Evolutionary conservation across 2,888 invertebrate genomes (phyloP), one percentile per base, ranked within the genome.

Genomic region (Scelioninae gen. 1): DNA sequence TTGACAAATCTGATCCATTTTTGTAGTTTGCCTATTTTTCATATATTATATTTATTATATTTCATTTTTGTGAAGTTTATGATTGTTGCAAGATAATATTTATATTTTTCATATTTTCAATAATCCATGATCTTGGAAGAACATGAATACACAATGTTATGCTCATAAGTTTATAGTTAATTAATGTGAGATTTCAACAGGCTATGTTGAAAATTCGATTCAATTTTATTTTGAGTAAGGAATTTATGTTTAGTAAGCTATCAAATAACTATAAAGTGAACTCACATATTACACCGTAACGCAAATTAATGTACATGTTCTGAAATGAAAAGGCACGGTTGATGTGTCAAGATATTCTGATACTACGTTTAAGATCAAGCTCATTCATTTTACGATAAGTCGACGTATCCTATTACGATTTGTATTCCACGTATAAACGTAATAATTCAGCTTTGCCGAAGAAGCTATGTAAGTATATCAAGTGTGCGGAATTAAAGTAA

Each of bases 351-450:
- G 47, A 63, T 62, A 62, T 62, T 62, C 60, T 62, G 45, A 62
- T 63, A 63, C 62, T 15, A 63, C 15, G 47, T 47, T 63, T 47
- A 16, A 63, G 62, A 63, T 63, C 47, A 63, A 47, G 11, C 62
- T 63, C 62, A 63, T 63, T 63, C 62, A 63, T 63, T 47, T 63
- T 34, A 63, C 15, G 62, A 63, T 63, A 63, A 47, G 32, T 63
- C 34, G 62, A n/a, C 47, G 29, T 47, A 63, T 63, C 47, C 62
- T 63, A 63, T 63, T 63, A 47, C 62, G 32, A 47, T 63, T 62
- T 62, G n/a, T n/a, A n/a, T n/a, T n/a, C n/a, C n/a, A n/a, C n/a
- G 34, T 63, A 47, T 63, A 43, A 32, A 47, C 32, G 15, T 32
- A 63, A 45, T 60, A 45, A 60, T 60, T 43, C 32, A 63, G 11